A percentile compares a stretch with the other conserved stretches of the same genome.
These are phyloP conservation scores for Spodoptera exigua DNA, from an alignment of 2,888 invertebrate genomes.

Conservation along the genomic window DNA sequence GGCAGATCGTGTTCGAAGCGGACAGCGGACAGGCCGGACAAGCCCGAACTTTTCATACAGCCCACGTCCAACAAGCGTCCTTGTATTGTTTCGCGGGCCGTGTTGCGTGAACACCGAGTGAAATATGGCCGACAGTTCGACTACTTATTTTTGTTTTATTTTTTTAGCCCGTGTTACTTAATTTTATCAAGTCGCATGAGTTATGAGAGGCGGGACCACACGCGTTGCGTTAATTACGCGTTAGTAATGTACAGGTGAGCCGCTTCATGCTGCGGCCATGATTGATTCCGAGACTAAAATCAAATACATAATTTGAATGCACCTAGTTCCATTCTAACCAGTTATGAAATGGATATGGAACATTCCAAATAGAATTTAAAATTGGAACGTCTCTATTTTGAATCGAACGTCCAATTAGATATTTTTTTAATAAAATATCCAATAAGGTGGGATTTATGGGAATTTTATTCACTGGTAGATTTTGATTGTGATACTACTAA, in stretches of 20 bases:
- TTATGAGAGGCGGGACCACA: constrained; percentile 88
- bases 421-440: constrained; percentile 41
- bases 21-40: constrained; percentile 57
- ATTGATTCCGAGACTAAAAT: constrained; percentile 57
- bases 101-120: constrained; percentile 87
- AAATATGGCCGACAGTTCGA: constrained; percentile 86
- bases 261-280: constrained; percentile 55
- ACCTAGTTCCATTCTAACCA: constrained; percentile 41
- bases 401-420: constrained; percentile 39
- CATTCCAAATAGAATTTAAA: constrained; percentile 39
- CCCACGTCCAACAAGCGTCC: constrained; percentile 78
- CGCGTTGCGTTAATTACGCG: constrained; percentile 85
- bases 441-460: constrained; percentile 41
- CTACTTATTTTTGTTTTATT: constrained; percentile 86
- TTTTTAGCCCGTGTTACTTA: constrained; percentile 87
- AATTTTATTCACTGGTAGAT: constrained; percentile 44
- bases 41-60: constrained; percentile 67
- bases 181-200: constrained; percentile 89
- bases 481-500: constrained; percentile 44
- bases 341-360: constrained; percentile 32
- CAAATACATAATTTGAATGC: constrained; percentile 16
- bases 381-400: constrained; percentile 46
- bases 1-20: constrained; percentile 55
- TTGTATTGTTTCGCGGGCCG: constrained; percentile 88
- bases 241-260: constrained; percentile 72